Conservation (phyloP, 2,888 invertebrate genomes). For the Campoplex nolae region DNA sequence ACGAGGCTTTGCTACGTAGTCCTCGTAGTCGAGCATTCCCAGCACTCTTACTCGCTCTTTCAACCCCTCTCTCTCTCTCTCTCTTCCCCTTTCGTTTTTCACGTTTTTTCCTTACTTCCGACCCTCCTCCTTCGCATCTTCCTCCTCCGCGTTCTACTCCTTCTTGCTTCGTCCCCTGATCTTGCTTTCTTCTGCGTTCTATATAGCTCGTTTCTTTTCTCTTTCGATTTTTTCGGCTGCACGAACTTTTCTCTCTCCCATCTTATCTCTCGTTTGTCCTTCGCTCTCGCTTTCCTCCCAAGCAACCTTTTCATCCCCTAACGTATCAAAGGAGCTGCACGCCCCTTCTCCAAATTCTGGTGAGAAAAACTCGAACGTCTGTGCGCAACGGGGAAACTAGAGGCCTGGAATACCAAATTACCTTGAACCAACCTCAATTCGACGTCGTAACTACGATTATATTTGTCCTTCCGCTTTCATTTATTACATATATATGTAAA, state of each 20-base stretch:
- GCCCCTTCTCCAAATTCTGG: constrained; percentile 42
- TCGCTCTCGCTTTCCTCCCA: constrained; percentile 44
- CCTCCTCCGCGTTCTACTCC: constrained; percentile 40
- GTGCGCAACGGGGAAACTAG: constrained; percentile 16
- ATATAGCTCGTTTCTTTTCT: constrained; percentile 43
- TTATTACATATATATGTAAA: not conserved
- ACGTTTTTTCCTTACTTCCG: constrained; percentile 17
- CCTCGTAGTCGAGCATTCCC: constrained; percentile 55
- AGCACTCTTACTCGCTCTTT: constrained; percentile 41
- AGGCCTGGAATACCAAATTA: constrained; percentile 76
- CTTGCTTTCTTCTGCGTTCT: constrained; percentile 34
- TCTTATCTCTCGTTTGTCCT: constrained; percentile 53
- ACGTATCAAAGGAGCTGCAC: constrained; percentile 65
- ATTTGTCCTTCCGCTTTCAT: not conserved
- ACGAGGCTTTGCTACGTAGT: constrained; percentile 54
- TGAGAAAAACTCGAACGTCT: constrained; percentile 34
- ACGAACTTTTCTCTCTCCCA: constrained; percentile 24
- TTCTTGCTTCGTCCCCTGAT: constrained; percentile 18
- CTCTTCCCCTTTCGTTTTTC: constrained; percentile 9
- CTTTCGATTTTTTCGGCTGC: constrained; percentile 39
- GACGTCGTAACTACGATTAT: constrained; percentile 1
- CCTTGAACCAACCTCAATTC: constrained; percentile 58
- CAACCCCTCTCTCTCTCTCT: not conserved
- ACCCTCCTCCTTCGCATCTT: constrained; percentile 51
- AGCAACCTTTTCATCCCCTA: constrained; percentile 35